A percentile compares a stretch with the other conserved stretches of the same genome.
Evolutionary conservation across 2,113 vertebrate genomes (phyloP).

Genomic region (Toxotes jaculatrix): DNA sequence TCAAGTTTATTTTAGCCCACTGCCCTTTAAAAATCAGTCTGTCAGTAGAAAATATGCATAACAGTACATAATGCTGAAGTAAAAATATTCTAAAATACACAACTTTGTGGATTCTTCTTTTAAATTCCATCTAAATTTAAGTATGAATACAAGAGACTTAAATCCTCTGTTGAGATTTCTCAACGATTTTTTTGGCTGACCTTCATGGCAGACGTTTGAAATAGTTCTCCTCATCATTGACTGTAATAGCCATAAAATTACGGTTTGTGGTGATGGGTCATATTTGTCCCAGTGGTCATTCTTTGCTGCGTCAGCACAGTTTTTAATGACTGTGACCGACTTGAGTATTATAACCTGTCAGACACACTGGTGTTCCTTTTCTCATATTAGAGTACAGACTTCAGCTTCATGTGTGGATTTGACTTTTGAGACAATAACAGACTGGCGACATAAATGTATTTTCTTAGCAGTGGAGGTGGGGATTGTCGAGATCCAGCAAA

Average conservation of each 20-base stretch:
- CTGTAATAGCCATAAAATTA: constrained; percentile 51
- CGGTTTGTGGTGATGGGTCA: constrained; percentile 57
- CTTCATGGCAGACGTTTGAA: constrained; percentile 42
- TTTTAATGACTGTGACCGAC: constrained; percentile 32
- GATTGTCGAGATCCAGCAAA: constrained; percentile 34
- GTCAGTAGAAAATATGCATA: constrained; percentile 9
- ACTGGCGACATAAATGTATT: constrained; percentile 32
- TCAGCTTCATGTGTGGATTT: constrained; percentile 13
- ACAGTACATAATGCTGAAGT: background rate
- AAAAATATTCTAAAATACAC: background rate
- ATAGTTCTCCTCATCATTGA: constrained; percentile 48
- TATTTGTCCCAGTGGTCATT: constrained; percentile 44
- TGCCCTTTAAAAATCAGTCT: constrained; percentile 12
- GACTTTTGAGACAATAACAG: constrained; percentile 26
- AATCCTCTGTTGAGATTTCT: constrained; percentile 40
- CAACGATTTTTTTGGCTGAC: constrained; percentile 53
- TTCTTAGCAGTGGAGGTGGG: constrained; percentile 31
- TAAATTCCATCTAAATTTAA: constrained; percentile 22
- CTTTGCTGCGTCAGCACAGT: constrained; percentile 55
- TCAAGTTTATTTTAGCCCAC: constrained; percentile 24
- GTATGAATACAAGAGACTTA: background rate
- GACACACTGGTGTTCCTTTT: constrained; percentile 26
- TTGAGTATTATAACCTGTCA: constrained; percentile 38
- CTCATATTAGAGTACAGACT: constrained; percentile 10
- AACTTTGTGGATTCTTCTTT: background rate